Evolutionary conservation across 2,888 invertebrate species (phyloP), one percentile per base, ranked within the genome.

Genomic region (Anodontia alba): DNA sequence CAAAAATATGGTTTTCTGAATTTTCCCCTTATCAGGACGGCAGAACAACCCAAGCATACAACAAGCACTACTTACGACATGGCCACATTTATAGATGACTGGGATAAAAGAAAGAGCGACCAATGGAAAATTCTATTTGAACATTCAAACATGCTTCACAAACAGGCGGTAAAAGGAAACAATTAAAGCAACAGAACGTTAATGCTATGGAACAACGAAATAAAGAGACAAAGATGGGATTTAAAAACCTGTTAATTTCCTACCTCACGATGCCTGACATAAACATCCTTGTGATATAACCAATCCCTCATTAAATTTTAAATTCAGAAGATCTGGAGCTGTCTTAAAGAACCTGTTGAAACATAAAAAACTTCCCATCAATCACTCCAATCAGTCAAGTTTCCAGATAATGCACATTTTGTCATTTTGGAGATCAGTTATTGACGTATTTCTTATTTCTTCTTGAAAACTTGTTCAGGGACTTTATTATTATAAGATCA

Each of bases 231-330:
- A 62, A 31, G 20, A 31, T 33, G 17, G 33, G 62, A 33, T 62
- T 38, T 62, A 62, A 31, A 33, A 62, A 29, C 62, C 33, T 2
- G 23, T 62, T 62, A 62, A 62, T 29, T 10, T 31, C 62, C 62
- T 62, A 62, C 62, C 62, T 62, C 33, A 62, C 62, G 20, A 62
- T 20, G 29, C 29, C 33, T 8, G 62, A 62, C 62, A 62, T 29
- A 57, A 57, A 62, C 62, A 62, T 62, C 33, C 20, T 62, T 23
- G 33, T 20, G n/a, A 33, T 29, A 29, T 17, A 15, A 62, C 31
- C 17, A 62, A 62, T 62, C 62, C 31, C 29, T 62, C 62, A 62
- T 62, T 62, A 62, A 62, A 62, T 7, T 62, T 54, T 62, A 17
- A 62, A 62, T 33, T 29, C 12, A 33, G 62, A 62, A 33, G 62